A percentile compares a stretch with the other conserved stretches of the same genome.
Conservation (phyloP, 2,113 vertebrate genomes). For the Oreochromis aureus region DNA sequence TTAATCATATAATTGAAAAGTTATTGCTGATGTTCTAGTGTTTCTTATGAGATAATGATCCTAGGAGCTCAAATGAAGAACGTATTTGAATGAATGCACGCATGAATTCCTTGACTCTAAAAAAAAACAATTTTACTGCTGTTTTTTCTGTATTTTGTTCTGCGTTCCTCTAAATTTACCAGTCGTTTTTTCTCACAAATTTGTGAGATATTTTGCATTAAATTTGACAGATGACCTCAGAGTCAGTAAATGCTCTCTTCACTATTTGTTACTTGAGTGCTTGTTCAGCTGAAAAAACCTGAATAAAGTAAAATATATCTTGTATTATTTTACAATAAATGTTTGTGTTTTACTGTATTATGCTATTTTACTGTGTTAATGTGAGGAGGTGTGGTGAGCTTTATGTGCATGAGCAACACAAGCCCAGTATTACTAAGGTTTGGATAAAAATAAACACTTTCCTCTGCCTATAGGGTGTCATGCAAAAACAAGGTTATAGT, state of each 20-base stretch:
- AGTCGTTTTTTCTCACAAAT: not conserved
- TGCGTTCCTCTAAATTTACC: not conserved
- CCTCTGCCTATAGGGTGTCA: not conserved
- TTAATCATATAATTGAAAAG: not conserved
- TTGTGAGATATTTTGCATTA: not conserved
- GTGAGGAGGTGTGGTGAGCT: not conserved
- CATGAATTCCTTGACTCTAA: not conserved
- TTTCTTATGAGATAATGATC: not conserved
- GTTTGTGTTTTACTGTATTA: not conserved
- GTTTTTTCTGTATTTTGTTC: not conserved
- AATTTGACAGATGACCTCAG: not conserved
- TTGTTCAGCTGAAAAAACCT: rapidly evolving
- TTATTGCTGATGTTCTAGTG: not conserved
- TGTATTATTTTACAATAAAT: not conserved
- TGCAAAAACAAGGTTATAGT: not conserved
- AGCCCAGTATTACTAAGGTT: not conserved
- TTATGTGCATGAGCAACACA: not conserved
- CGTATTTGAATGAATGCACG: not conserved
- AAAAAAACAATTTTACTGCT: not conserved
- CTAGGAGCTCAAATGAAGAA: not conserved
- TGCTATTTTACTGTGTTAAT: rapidly evolving
- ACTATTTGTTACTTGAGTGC: not conserved
- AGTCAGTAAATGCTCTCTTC: not conserved
- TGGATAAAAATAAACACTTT: not conserved
- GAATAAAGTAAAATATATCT: not conserved